These are phyloP conservation scores for Aphidius gifuensis DNA, from an alignment of 1,140 invertebrate species.

Conservation along the genomic window DNA sequence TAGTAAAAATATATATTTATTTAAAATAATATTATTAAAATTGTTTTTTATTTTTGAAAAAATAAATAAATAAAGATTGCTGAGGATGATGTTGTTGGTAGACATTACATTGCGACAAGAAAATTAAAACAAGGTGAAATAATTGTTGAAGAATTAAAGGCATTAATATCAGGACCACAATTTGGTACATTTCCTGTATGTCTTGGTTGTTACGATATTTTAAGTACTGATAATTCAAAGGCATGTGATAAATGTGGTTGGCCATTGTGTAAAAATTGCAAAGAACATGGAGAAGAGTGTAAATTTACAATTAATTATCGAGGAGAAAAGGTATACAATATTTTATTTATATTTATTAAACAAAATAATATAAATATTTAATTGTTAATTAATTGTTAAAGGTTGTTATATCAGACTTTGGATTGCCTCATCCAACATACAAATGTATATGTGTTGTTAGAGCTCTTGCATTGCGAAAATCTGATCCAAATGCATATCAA, in stretches of 20 bases:
- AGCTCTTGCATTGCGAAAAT: slow-evolving; percentile 63
- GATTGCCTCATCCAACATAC: slow-evolving; percentile 66
- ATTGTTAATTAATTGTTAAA: slow-evolving; percentile 33
- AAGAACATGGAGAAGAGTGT: slow-evolving; percentile 67
- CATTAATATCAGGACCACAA: slow-evolving; percentile 68
- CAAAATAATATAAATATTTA: not conserved
- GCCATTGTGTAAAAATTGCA: slow-evolving; percentile 66
- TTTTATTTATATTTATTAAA: not conserved
- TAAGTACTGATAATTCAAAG: slow-evolving; percentile 51
- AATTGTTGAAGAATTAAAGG: slow-evolving; percentile 65
- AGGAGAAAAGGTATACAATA: slow-evolving; percentile 52
- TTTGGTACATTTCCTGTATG: slow-evolving; percentile 66
- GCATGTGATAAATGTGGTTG: slow-evolving; percentile 69
- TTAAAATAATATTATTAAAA: too few relatives aligned
- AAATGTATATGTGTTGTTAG: slow-evolving; percentile 71
- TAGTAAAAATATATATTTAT: too few relatives aligned
- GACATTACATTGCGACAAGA: slow-evolving; percentile 70
- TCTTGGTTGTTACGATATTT: slow-evolving; percentile 61
- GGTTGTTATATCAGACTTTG: slow-evolving; percentile 65
- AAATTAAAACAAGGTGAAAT: slow-evolving; percentile 74
- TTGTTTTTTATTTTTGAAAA: too few relatives aligned
- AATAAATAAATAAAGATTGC: slow-evolving; percentile 1
- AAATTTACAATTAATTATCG: slow-evolving; percentile 57
- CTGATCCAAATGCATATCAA: slow-evolving; percentile 60
- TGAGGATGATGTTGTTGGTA: slow-evolving; percentile 47